Evolutionary conservation across 2,113 vertebrate genomes (phyloP), one percentile per base, ranked within the genome.

Genomic region (Cyrtonyx montezumae): DNA sequence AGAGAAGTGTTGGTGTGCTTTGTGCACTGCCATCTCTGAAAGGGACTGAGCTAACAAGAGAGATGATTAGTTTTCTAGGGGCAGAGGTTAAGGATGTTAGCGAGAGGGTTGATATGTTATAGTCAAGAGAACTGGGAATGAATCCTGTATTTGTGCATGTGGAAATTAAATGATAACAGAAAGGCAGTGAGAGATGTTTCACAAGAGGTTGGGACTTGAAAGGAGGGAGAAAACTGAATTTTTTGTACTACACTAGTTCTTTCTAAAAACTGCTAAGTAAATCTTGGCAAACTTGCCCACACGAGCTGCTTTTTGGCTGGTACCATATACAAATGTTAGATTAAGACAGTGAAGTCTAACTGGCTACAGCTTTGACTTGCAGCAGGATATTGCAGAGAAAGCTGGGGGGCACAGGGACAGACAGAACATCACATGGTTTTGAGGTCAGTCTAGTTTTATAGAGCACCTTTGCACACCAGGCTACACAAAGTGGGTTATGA

Each of bases 51-150:
- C 76, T 96, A 96, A 96, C 94, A 93, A 95, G 95, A 95, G 96
- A 94, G 86, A 96, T 96, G 92, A 95, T 96, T 97, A 95, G 96
- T 97, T 96, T 95, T 95, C 94, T 51, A 53, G 79, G 89, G 82
- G 80, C 94, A 96, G 88, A 90, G 92, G 92, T 95, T 96, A 96
- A 96, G 93, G 95, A 96, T 96, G 94, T 95, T 96, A 95, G 94
- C 1, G 62, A 95, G 91, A 96, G 93, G 91, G 92, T 84, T 95
- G 96, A 95, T 95, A 95, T 80, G 95, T 95, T 95, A 96, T 89
- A 93, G 91, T 96, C 92, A 94, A 95, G 91, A 96, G 86, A 95
- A 96, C 78, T 81, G 88, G 92, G 91, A 97, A 97, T 92, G 86
- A 96, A 91, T 96, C 94, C 94, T 86, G 63, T 87, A 94, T 89